These are phyloP conservation scores for Tupaia tana DNA, from an alignment of 2,113 vertebrate species.

Conservation along the genomic window DNA sequence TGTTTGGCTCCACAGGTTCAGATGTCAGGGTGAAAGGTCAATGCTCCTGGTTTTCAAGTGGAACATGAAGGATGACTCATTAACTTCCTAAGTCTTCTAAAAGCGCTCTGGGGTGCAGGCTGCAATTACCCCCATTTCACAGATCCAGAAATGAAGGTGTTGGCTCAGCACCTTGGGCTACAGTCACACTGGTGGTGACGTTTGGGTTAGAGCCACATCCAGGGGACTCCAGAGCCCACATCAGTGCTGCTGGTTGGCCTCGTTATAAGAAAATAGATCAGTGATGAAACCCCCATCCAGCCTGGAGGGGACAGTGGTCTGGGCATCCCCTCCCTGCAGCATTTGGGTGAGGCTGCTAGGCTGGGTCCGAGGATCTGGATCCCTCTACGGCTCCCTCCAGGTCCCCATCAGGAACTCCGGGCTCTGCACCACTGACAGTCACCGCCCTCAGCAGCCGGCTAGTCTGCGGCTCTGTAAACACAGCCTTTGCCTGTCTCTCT, in stretches of 20 bases:
- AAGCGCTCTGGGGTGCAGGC: not conserved
- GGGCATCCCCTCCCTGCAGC: not conserved
- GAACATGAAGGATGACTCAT: not conserved
- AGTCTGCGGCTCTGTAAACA: rapidly evolving
- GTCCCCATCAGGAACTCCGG: rapidly evolving
- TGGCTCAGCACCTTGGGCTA: not conserved
- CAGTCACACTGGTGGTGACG: not conserved
- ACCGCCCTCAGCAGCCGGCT: not conserved
- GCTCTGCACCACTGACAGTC: not conserved
- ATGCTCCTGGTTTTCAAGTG: rapidly evolving
- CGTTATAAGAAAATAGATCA: no score
- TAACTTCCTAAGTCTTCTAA: not conserved
- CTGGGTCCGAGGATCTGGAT: rapidly evolving
- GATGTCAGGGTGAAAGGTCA: not conserved
- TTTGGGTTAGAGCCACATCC: not conserved
- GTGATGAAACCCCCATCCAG: no score
- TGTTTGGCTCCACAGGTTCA: not conserved
- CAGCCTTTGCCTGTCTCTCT: not conserved
- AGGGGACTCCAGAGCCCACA: not conserved
- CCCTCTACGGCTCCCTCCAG: not conserved
- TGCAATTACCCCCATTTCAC: not conserved
- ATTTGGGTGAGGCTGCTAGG: not conserved
- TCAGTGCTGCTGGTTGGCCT: not conserved
- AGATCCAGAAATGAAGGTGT: not conserved
- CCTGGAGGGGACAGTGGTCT: no score